A percentile compares a stretch with the other conserved stretches of the same genome.
These are phyloP conservation scores for Sebastes matsubarae DNA, from an alignment of 2,797 vertebrate genomes.

Conservation along the genomic window DNA sequence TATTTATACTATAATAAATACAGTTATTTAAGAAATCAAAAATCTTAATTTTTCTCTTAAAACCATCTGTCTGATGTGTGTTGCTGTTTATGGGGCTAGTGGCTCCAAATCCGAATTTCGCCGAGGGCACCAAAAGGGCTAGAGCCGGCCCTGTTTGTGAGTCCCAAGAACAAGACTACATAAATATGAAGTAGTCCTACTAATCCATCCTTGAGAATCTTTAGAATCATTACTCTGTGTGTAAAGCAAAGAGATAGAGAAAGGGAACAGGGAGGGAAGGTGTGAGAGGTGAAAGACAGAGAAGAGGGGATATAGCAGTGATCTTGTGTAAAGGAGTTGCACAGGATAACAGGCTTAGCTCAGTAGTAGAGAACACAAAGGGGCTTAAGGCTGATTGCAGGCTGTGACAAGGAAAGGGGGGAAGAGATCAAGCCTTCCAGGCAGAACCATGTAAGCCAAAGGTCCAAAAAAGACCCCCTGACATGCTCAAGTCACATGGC, in stretches of 20 bases:
- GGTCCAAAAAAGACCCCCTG: constrained; percentile 54
- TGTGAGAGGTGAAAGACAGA: constrained; percentile 48
- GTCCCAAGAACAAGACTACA: constrained; percentile 5
- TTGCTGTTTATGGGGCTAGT: too few species aligned
- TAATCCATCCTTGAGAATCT: constrained; percentile 45
- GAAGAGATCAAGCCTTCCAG: constrained; percentile 71
- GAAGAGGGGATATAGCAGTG: constrained; percentile 39
- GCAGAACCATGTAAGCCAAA: constrained; percentile 64
- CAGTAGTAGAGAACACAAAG: constrained; percentile 71
- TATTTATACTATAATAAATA: too few species aligned
- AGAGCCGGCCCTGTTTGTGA: not conserved
- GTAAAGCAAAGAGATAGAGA: constrained; percentile 36
- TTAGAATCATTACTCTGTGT: constrained; percentile 19
- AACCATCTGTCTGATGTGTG: too few species aligned
- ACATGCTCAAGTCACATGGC: constrained; percentile 48
- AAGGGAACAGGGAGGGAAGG: constrained; percentile 11
- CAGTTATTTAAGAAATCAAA: too few species aligned
- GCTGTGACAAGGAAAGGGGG: constrained; percentile 71
- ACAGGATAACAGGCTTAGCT: constrained; percentile 76
- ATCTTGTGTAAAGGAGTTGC: constrained; percentile 67
- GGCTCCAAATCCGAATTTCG: too few species aligned
- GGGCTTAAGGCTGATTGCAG: constrained; percentile 73
- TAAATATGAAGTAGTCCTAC: constrained; percentile 13
- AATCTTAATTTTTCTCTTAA: too few species aligned
- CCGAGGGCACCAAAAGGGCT: too few species aligned